Evolutionary conservation across 1,140 invertebrate genomes (phyloP).

Genomic region (Aphis gossypii): DNA sequence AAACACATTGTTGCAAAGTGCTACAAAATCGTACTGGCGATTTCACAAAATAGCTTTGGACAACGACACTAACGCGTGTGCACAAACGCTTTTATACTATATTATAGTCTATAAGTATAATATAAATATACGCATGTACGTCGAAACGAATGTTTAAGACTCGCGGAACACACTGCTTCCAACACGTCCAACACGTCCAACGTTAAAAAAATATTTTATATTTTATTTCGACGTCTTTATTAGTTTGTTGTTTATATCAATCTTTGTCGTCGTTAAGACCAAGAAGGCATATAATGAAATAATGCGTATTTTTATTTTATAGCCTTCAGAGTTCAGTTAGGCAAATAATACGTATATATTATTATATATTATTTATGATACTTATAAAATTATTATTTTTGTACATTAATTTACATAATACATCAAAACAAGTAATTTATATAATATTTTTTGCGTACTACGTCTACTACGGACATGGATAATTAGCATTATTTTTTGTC

Average conservation of each 20-base stretch:
- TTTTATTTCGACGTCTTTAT: background rate
- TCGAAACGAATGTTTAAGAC: background rate
- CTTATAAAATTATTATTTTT: background rate
- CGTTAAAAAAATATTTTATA: background rate
- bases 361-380: too few relatives aligned
- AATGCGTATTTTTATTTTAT: constrained; percentile 11
- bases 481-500: background rate
- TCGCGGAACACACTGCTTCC: background rate
- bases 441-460: background rate
- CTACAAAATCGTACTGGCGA: background rate
- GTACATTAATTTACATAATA: constrained; percentile 4
- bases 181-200: background rate
- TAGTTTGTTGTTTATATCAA: background rate
- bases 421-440: constrained; percentile 19
- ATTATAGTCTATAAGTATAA: background rate
- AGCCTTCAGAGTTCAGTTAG: constrained; percentile 4
- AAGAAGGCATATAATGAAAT: background rate
- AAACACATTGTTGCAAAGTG: background rate
- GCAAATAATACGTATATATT: too few relatives aligned
- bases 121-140: background rate
- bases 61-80: background rate
- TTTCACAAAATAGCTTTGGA: constrained; percentile 5
- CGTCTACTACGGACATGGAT: background rate
- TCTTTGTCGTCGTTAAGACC: background rate
- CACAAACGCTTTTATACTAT: background rate